A percentile compares a stretch with the other conserved stretches of the same genome.
phyloP scores from a whole-genome alignment of 2,113 vertebrate species.

The Corythornis cristatus region DNA sequence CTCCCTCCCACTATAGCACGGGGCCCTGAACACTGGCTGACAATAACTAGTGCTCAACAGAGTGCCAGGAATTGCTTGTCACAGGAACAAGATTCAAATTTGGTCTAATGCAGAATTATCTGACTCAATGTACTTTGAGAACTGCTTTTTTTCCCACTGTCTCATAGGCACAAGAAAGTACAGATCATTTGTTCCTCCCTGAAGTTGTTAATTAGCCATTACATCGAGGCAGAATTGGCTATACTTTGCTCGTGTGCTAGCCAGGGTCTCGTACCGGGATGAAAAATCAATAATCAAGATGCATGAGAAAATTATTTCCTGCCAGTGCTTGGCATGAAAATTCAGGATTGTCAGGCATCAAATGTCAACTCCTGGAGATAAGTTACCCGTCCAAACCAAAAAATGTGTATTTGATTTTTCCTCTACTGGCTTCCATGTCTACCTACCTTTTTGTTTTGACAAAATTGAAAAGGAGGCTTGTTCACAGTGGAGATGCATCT shows the following conservation, averaged over 20 bases:
- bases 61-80: neutral
- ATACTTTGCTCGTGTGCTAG: neutral
- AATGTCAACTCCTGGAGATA: neutral
- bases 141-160: neutral
- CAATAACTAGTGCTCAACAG: rapidly evolving
- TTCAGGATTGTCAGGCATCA: neutral
- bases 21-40: neutral
- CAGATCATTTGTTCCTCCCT: neutral
- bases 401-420: neutral
- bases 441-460: neutral
- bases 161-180: neutral
- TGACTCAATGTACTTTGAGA: neutral
- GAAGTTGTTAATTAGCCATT: neutral
- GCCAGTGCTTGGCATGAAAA: neutral
- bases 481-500: neutral
- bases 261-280: neutral
- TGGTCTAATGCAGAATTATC: neutral
- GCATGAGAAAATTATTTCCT: neutral
- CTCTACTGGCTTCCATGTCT: neutral
- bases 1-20: rapidly evolving
- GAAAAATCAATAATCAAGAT: neutral
- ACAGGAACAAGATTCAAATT: neutral
- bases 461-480: neutral
- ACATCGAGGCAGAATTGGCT: neutral
- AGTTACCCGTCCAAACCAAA: neutral